Percentiles rank a stretch among this genome's conserved stretches.
These are phyloP conservation scores for Pyrrhosoma nymphula DNA, from an alignment of 2,888 invertebrate species.

Conservation along the genomic window DNA sequence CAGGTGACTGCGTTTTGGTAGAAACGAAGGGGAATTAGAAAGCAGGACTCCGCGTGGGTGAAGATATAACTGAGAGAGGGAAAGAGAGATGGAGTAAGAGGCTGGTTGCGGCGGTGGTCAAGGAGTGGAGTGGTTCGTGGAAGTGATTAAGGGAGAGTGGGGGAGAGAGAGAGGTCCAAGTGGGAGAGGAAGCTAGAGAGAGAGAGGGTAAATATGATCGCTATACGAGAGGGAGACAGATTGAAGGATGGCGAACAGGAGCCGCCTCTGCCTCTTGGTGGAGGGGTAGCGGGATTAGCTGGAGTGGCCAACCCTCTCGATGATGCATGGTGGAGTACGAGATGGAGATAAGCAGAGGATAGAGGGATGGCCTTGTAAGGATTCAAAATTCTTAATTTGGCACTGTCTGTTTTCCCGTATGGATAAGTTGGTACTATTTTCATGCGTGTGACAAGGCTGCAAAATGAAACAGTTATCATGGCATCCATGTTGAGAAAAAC, in stretches of 20 bases:
- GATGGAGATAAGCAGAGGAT: not conserved
- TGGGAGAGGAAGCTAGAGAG: too few species aligned
- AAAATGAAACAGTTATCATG: too few species aligned
- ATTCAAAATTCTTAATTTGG: not conserved
- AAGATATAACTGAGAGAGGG: not conserved
- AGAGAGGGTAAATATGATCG: constrained; percentile 9
- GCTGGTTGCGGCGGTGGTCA: not conserved
- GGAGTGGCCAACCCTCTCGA: not conserved
- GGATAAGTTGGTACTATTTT: too few species aligned
- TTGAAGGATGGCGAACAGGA: not conserved
- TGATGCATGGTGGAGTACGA: not conserved
- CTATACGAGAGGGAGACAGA: not conserved
- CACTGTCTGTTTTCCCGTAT: too few species aligned
- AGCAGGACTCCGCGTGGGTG: not conserved
- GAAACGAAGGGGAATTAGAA: not conserved
- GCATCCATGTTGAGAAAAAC: too few species aligned
- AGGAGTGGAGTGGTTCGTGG: not conserved
- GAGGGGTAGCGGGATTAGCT: not conserved
- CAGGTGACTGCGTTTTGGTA: not conserved
- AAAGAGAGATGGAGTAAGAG: not conserved
- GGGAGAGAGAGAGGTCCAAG: not conserved
- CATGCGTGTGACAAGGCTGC: too few species aligned
- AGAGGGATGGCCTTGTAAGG: not conserved
- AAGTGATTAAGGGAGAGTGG: constrained; percentile 11
- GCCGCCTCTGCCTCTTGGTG: not conserved